phyloP scores from a whole-genome alignment of 2,113 vertebrate genomes.

The Gnathonemus echidnorhynchus region DNA sequence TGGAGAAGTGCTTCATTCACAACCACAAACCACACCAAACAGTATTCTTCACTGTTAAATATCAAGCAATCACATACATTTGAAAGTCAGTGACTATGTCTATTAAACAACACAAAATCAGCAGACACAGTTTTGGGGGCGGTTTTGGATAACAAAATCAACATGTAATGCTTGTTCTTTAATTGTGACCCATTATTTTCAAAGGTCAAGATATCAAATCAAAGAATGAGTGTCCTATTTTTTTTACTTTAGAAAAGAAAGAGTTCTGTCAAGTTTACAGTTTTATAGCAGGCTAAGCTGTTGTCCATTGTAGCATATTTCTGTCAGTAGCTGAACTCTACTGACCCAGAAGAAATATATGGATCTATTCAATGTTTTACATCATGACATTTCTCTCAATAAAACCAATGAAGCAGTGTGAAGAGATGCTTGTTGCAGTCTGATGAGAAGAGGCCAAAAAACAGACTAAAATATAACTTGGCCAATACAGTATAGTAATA shows the following conservation, averaged over 20 bases:
- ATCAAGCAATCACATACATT: not conserved
- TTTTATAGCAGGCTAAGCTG: not conserved
- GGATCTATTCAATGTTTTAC: slow-evolving; percentile 17
- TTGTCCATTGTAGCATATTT: slow-evolving; percentile 9
- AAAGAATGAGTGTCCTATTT: slow-evolving; percentile 6
- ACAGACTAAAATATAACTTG: not conserved
- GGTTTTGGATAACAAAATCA: not conserved
- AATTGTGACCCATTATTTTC: not conserved
- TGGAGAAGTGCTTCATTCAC: not conserved
- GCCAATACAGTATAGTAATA: not conserved
- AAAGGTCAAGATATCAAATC: not conserved
- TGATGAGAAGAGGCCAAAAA: slow-evolving; percentile 18
- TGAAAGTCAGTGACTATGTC: not conserved
- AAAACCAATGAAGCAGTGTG: slow-evolving; percentile 22
- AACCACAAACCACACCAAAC: not conserved
- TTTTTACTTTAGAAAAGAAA: not conserved
- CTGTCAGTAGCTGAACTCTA: slow-evolving; percentile 14
- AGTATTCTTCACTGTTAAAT: not conserved
- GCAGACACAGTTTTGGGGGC: not conserved
- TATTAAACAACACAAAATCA: not conserved
- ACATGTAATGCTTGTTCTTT: not conserved
- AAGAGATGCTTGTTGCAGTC: not conserved
- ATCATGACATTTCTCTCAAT: slow-evolving; percentile 13
- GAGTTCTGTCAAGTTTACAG: not conserved
- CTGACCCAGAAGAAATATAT: slow-evolving; percentile 18